A percentile compares a stretch with the other conserved stretches of the same genome.
Evolutionary conservation across 2,888 invertebrate genomes (phyloP).

Genomic region (Volucella inflata): DNA sequence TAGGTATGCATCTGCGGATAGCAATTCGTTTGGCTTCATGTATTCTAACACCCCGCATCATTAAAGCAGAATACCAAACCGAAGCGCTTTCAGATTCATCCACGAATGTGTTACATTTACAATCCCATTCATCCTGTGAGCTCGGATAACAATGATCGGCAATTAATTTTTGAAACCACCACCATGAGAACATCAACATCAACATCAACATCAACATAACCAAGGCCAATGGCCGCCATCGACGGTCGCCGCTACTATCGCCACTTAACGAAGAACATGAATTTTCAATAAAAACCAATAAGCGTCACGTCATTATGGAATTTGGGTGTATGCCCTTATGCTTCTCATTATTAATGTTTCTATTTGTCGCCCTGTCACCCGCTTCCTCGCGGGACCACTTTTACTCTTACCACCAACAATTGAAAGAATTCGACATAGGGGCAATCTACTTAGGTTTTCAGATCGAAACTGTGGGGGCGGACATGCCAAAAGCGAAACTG

Average conservation of each 20-base stretch:
- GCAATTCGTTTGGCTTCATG: constrained; percentile 24
- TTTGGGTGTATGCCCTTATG: constrained; percentile 61
- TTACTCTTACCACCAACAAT: constrained; percentile 59
- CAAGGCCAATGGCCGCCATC: too few relatives aligned
- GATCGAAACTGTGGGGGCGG: constrained; percentile 27
- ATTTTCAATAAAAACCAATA: constrained; percentile 75
- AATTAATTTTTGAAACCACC: constrained; percentile 63
- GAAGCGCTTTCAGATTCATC: constrained; percentile 55
- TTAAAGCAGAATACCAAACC: constrained; percentile 31
- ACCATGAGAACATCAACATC: constrained; percentile 30
- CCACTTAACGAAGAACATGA: constrained; percentile 71
- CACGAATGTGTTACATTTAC: constrained; percentile 53
- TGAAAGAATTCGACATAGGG: constrained; percentile 65
- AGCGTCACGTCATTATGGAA: constrained; percentile 64
- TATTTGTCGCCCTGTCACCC: constrained; percentile 67
- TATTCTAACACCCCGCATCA: constrained; percentile 48
- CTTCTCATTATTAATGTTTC: constrained; percentile 67
- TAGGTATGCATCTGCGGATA: not conserved
- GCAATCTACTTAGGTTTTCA: constrained; percentile 64
- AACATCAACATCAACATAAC: too few relatives aligned
- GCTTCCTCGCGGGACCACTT: constrained; percentile 61
- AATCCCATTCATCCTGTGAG: constrained; percentile 46
- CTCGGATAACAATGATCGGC: constrained; percentile 63
- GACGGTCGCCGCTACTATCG: constrained; percentile 22
- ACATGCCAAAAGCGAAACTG: constrained; percentile 13